Base-by-base conservation (phyloP, 2,797 vertebrate species). In the Taeniopygia guttata region DNA sequence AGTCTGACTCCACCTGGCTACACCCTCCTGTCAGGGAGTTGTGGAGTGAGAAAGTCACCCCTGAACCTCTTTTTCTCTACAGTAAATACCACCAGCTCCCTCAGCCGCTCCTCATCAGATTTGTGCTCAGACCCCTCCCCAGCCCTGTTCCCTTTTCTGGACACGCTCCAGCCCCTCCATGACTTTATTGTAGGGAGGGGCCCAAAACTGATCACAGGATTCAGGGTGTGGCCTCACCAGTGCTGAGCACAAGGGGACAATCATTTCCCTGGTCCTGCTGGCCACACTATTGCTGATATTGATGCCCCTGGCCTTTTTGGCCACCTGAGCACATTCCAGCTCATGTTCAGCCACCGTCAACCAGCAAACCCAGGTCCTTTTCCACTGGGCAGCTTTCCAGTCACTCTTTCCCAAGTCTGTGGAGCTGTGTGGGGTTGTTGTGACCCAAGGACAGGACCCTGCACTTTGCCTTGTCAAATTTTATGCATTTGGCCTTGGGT, bases 1-100 rank as follows among this genome's bases (percentile, higher is more conserved):
- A 70, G 32, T 49, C 7, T 0, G 0, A 20, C 32, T 2, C 20
- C 34, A 26, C 5, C 32, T 25, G 4, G 3, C 13, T 25, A 2
- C 25, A 32, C 3, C 5, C 25, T 25, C 54, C 29, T 40, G 4
- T 45, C 66, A 40, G 11, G 54, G 19, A 40, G 4, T 1, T 73
- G 21, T 11, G 58, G 25, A n/a, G n/a, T n/a, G n/a, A n/a, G n/a
- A 4, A 55, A 18, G 2, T 40, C 36, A 22, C 1, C 29, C 5
- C 36, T 34, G 4, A 76, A 6, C 11, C 14, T 64, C 19, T 22
- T 26, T 4, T 11, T 77, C 36, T 66, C 13, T 58, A 1, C 16
- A 12, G 7, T 13, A 54, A 55, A 49, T 13, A 14, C 3, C 25
- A 34, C 29, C 42, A 34, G 15, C 4, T 83, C 32, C 52, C 16